These are phyloP conservation scores for Noctua janthe DNA, from an alignment of 2,888 invertebrate species.

Conservation along the genomic window DNA sequence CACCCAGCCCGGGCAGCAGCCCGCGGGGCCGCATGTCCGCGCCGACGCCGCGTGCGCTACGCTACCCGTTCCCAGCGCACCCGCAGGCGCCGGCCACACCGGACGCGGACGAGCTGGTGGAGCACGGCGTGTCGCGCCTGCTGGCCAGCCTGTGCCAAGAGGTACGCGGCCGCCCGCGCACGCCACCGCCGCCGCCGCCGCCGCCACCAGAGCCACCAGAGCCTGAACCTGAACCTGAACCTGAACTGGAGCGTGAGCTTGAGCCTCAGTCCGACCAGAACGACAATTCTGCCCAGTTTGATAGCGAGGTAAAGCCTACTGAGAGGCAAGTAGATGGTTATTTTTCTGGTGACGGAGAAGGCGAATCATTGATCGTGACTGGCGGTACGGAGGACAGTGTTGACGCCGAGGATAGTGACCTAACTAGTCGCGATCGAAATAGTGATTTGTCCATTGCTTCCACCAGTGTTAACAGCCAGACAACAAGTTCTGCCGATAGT, in stretches of 20 bases:
- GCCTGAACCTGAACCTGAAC: slow-evolving; percentile 74
- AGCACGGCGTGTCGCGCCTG: slow-evolving; percentile 37
- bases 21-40: slow-evolving; percentile 85
- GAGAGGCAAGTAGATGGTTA: slow-evolving; percentile 30
- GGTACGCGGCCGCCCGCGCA: slow-evolving; percentile 62
- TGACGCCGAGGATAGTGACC: slow-evolving; percentile 55
- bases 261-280: slow-evolving; percentile 55
- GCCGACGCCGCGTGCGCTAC: slow-evolving; percentile 89
- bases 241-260: slow-evolving; percentile 71
- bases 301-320: slow-evolving; percentile 71
- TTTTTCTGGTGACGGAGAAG: slow-evolving; percentile 53
- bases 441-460: slow-evolving; percentile 28
- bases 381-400: slow-evolving; percentile 56
- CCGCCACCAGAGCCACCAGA: slow-evolving; percentile 69
- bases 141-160: slow-evolving; percentile 68
- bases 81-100: slow-evolving; percentile 89
- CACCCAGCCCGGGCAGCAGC: slow-evolving; percentile 91
- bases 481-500: slow-evolving; percentile 24
- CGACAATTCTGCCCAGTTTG: slow-evolving; percentile 68
- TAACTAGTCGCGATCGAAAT: slow-evolving; percentile 30
- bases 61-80: slow-evolving; percentile 95
- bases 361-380: slow-evolving; percentile 51
- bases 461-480: slow-evolving; percentile 40
- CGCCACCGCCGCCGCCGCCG: slow-evolving; percentile 70
- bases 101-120: slow-evolving; percentile 44